Percentiles rank a stretch among this genome's conserved stretches.
Evolutionary conservation across 2,113 vertebrate species (phyloP).

Genomic region (Onychorhynchus coronatus): DNA sequence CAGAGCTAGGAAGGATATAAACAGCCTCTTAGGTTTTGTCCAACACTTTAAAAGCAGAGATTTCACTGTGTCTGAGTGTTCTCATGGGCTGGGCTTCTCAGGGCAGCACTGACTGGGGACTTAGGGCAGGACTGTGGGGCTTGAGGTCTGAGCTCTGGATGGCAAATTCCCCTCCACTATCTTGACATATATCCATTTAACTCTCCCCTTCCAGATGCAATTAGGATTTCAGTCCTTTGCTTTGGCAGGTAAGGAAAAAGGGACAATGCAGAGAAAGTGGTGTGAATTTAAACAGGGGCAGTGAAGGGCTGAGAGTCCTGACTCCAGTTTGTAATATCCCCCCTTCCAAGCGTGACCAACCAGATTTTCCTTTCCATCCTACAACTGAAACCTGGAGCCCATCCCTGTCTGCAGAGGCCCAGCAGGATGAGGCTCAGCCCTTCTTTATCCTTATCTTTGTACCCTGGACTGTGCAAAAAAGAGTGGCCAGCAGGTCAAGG

Average conservation of each 20-base stretch:
- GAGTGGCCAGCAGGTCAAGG: background rate
- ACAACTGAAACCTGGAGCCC: background rate
- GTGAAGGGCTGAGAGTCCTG: background rate
- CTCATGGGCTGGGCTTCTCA: background rate
- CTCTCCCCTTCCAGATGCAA: fast-evolving
- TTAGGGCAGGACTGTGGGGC: background rate
- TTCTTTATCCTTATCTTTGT: fast-evolving
- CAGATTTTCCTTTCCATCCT: background rate
- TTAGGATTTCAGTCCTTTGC: background rate
- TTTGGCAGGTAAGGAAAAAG: background rate
- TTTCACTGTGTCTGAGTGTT: background rate
- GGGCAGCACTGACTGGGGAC: background rate
- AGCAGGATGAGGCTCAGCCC: background rate
- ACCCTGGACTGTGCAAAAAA: background rate
- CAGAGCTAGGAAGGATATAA: background rate
- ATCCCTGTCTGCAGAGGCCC: background rate
- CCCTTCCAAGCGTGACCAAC: fast-evolving
- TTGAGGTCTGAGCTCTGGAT: fast-evolving
- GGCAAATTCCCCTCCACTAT: background rate
- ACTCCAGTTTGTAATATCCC: background rate
- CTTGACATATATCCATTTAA: fast-evolving
- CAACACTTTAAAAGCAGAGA: background rate
- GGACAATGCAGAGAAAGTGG: fast-evolving
- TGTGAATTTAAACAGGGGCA: background rate
- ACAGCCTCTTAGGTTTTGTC: conserved; percentile 1